Percentiles rank a stretch among this genome's conserved stretches.
phyloP scores from a whole-genome alignment of 2,797 vertebrate species.

The Rhodeus uyekii region DNA sequence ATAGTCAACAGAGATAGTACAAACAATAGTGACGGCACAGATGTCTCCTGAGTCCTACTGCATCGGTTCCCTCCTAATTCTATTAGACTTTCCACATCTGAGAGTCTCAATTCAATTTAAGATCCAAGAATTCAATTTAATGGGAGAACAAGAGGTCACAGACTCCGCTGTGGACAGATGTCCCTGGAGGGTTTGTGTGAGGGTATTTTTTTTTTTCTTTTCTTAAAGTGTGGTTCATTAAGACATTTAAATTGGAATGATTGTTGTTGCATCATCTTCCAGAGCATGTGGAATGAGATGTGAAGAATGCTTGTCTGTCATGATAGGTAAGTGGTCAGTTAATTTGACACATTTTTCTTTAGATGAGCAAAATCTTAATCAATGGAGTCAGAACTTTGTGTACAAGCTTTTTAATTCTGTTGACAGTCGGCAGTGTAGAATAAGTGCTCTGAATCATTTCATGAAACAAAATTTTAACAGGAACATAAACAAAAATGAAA shows the following conservation, averaged over 20 bases:
- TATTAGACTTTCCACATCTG: conserved; percentile 61
- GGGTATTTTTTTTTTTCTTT: background rate
- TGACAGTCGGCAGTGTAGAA: background rate
- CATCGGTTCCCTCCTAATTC: conserved; percentile 54
- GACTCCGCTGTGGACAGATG: conserved; percentile 9
- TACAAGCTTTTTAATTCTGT: background rate
- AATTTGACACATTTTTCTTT: background rate
- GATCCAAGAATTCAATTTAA: conserved; percentile 48
- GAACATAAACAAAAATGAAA: no score
- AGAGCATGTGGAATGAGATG: background rate
- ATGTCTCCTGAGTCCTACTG: background rate
- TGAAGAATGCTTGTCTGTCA: background rate
- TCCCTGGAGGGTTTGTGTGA: background rate
- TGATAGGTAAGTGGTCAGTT: background rate
- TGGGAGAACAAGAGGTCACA: conserved; percentile 11
- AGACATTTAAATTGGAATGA: background rate
- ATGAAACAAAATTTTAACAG: no score
- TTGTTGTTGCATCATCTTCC: background rate
- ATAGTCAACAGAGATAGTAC: background rate
- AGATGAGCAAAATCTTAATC: background rate
- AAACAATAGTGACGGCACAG: background rate
- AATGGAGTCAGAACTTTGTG: background rate
- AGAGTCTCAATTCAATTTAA: conserved; percentile 66
- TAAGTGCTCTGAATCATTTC: no score
- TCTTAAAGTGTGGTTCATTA: background rate